These are phyloP conservation scores for Sycophaga agraensis DNA, from an alignment of 1,140 invertebrate species.

Conservation along the genomic window DNA sequence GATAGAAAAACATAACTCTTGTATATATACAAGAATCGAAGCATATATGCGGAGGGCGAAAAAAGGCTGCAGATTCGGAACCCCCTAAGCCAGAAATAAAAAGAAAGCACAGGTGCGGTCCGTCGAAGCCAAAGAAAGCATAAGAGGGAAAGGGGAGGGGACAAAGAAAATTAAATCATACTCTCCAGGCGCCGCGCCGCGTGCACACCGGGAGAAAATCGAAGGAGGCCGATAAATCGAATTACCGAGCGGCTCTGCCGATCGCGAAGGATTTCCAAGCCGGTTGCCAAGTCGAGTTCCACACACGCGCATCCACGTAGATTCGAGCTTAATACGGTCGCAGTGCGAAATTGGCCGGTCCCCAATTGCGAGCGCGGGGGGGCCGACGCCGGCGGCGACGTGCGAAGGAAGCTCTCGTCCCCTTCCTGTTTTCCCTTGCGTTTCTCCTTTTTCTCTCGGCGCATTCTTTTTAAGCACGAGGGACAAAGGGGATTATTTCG, in stretches of 20 bases:
- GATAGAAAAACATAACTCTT: no score
- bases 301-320: background rate
- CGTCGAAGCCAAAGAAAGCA: background rate
- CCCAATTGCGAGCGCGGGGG: conserved; percentile 1
- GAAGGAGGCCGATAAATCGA: conserved; percentile 21
- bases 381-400: conserved; percentile 10
- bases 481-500: conserved; percentile 28
- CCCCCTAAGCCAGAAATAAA: no score
- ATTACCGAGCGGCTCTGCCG: background rate
- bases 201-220: background rate
- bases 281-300: conserved; percentile 7
- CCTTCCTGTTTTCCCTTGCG: background rate
- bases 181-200: background rate
- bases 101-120: background rate
- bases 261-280: conserved; percentile 3
- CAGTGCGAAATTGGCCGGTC: conserved; percentile 12
- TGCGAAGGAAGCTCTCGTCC: conserved; percentile 5
- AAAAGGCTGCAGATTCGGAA: no score
- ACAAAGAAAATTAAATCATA: conserved; percentile 16
- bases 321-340: conserved; percentile 15
- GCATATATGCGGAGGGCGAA: no score
- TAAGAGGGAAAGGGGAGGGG: no score
- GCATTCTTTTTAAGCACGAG: background rate
- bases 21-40: no score
- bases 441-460: background rate